These are phyloP conservation scores for Drosophila anomalata DNA, from an alignment of 2,888 invertebrate species.

Conservation along the genomic window DNA sequence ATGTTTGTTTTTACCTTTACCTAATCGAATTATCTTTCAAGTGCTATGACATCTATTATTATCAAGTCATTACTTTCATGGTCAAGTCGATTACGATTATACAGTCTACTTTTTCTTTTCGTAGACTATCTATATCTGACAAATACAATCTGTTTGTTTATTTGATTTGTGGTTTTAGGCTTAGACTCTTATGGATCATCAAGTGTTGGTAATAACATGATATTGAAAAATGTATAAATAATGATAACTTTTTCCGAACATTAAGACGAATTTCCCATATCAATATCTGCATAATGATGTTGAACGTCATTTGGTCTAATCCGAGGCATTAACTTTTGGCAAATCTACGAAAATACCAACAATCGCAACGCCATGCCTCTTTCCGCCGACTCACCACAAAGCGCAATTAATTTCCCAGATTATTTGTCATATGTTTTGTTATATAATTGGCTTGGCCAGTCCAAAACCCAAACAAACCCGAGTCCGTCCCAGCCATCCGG, in stretches of 20 bases:
- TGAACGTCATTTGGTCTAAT: conserved; percentile 29
- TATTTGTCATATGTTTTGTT: conserved; percentile 73
- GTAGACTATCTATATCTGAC: background rate
- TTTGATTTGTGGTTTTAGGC: background rate
- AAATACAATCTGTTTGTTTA: background rate
- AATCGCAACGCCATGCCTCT: conserved; percentile 15
- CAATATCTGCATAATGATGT: background rate
- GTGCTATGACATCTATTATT: conserved; percentile 1
- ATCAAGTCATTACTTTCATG: conserved; percentile 1
- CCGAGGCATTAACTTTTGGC: conserved; percentile 40
- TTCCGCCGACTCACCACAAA: conserved; percentile 66
- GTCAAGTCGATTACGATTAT: background rate
- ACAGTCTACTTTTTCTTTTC: background rate
- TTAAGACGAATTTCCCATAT: conserved; percentile 1
- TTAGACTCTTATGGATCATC: background rate
- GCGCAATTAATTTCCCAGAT: conserved; percentile 70
- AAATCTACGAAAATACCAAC: conserved; percentile 41
- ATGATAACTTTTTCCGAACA: background rate
- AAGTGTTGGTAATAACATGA: background rate
- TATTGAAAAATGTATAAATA: background rate
- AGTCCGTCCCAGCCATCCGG: conserved; percentile 1
- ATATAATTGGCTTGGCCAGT: conserved; percentile 68
- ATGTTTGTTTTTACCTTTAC: background rate
- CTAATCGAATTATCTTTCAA: conserved; percentile 20
- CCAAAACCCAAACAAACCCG: conserved; percentile 38